Evolutionary conservation across 2,797 vertebrate genomes (phyloP), one percentile per base, ranked within the genome.

Genomic region (Rhinogobio ventralis): DNA sequence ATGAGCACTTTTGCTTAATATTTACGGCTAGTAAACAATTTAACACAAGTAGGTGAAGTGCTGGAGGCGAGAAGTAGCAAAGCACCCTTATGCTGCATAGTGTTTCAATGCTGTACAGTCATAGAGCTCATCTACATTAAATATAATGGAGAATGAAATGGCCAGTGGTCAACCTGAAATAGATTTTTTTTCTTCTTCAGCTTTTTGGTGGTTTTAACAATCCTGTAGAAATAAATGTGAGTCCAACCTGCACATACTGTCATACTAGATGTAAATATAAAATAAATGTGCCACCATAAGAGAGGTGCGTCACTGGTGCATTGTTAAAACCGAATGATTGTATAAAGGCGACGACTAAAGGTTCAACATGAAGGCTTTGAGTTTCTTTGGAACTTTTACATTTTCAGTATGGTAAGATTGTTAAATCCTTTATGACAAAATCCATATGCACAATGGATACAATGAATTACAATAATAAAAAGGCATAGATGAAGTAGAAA

Each of bases 341-440:
- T 46, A 46, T 64, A 64, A 79, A 73, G 46, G 23, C 7, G 39
- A 25, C 1, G 1, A 25, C 23, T 75, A 55, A 60, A 57, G 5
- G 8, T 77, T 62, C 36, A 62, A 45, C 55, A 77, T 7, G 2
- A 17, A 57, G n/a, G 36, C 55, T 76, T 60, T 25, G 1, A 19
- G 15, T 60, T 57, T 45, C 51, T 76, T 76, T 60, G 74, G 53
- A 76, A 60, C 42, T 77, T 75, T n/a, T 5, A 55, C 19, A 23
- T 36, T 75, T 60, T 77, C 36, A 60, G n/a, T 60, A 42, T 60
- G 19, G 33, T 25, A 60, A 69, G 13, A 81, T 67, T n/a, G 25
- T 33, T 68, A 53, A 79, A 51, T 28, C 51, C 49, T 55, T 19
- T 55, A 55, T 36, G 30, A 49, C 46, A 51, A 51, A 80, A 51